These are phyloP conservation scores for Tetrax tetrax DNA, from an alignment of 2,113 vertebrate genomes.

Conservation along the genomic window DNA sequence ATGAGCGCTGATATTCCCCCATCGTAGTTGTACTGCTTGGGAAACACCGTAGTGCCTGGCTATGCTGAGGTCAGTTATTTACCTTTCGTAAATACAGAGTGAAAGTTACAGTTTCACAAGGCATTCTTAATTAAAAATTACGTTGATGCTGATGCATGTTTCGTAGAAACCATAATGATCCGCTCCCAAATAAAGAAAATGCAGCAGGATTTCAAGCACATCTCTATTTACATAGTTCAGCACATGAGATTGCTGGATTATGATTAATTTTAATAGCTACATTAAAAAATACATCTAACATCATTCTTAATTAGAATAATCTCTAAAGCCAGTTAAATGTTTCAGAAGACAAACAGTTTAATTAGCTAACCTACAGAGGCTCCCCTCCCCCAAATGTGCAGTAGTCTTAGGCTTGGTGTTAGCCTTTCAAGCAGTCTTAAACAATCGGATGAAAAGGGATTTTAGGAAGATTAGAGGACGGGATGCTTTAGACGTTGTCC, in stretches of 20 bases:
- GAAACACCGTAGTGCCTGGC: background rate
- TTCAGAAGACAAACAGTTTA: conserved; percentile 94
- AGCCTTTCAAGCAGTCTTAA: conserved; percentile 98
- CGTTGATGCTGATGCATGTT: background rate
- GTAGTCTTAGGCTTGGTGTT: conserved; percentile 87
- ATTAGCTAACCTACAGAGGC: conserved; percentile 91
- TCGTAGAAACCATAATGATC: conserved; percentile 42
- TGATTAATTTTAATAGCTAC: conserved; percentile 86
- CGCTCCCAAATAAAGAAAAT: conserved; percentile 60
- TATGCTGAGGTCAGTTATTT: conserved; percentile 52
- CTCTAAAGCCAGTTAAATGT: conserved; percentile 91
- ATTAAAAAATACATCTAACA: conserved; percentile 86
- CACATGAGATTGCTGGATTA: conserved; percentile 77
- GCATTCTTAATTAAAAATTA: conserved; percentile 58
- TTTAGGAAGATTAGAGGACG: conserved; percentile 98
- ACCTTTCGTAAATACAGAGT: conserved; percentile 18
- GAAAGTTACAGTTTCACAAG: conserved; percentile 35
- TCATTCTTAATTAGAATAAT: conserved; percentile 88
- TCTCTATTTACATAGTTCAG: conserved; percentile 78
- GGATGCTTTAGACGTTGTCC: conserved; percentile 96
- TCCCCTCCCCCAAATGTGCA: conserved; percentile 86
- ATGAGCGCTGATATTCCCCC: background rate
- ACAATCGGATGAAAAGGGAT: conserved; percentile 99
- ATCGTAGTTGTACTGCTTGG: background rate
- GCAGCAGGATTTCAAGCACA: conserved; percentile 69